Percentiles rank a stretch among this genome's conserved stretches.
Conservation (phyloP, 1,140 invertebrate genomes). For the Lepidurus arcticus region DNA sequence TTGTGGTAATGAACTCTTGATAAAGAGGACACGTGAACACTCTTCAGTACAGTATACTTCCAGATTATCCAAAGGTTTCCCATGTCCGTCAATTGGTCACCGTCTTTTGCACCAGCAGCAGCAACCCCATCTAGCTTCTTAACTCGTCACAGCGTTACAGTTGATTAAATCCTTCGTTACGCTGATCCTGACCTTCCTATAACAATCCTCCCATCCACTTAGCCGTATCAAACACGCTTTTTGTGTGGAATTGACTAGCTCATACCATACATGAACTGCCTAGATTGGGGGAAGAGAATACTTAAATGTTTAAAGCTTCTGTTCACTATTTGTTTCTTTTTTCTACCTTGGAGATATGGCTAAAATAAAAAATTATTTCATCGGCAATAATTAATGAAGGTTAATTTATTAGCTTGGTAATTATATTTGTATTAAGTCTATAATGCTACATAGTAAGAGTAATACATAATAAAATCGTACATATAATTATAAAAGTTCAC, state of each 20-base stretch:
- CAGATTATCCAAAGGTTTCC: background rate
- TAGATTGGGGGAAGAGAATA: too few species aligned
- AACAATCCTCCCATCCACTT: constrained; percentile 18
- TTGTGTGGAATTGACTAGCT: background rate
- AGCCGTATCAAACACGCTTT: constrained; percentile 13
- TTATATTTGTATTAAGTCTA: too few species aligned
- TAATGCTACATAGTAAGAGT: too few species aligned
- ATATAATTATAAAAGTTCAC: too few species aligned
- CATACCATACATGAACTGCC: too few species aligned
- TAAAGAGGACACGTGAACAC: background rate
- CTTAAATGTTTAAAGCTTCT: too few species aligned
- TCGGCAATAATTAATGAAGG: too few species aligned
- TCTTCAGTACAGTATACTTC: background rate
- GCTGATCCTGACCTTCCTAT: background rate
- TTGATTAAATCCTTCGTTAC: constrained; percentile 14
- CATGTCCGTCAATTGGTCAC: constrained; percentile 14
- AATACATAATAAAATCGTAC: too few species aligned
- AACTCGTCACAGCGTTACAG: background rate
- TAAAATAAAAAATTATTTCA: too few species aligned
- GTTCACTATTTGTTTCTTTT: too few species aligned
- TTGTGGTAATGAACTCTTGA: background rate
- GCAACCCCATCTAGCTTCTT: background rate
- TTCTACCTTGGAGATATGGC: too few species aligned
- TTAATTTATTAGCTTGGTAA: too few species aligned
- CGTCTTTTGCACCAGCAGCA: constrained; percentile 3